These are phyloP conservation scores for Laterallus jamaicensis DNA, from an alignment of 2,113 vertebrate genomes.

Conservation along the genomic window DNA sequence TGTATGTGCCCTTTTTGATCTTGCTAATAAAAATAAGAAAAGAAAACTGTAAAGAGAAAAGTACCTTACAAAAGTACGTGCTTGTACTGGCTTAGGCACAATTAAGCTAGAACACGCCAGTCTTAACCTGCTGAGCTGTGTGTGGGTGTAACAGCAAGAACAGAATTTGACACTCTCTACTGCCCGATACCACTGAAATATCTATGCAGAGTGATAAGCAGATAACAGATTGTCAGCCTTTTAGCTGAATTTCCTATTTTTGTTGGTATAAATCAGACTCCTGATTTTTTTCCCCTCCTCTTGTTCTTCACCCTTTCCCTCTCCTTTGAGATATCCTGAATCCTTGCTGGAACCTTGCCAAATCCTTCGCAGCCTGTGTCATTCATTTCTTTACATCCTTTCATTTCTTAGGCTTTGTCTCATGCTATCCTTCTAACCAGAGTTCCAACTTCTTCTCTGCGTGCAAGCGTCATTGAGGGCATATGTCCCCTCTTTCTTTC, in stretches of 20 bases:
- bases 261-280: conserved; percentile 56
- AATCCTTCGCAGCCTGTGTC: conserved; percentile 6
- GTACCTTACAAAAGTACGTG: conserved; percentile 49
- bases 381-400: conserved; percentile 54
- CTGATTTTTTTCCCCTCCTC: background rate
- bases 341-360: conserved; percentile 48
- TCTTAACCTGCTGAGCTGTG: conserved; percentile 53
- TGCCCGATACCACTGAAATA: conserved; percentile 66
- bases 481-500: background rate
- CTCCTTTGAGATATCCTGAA: conserved; percentile 52
- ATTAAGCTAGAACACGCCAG: conserved; percentile 46
- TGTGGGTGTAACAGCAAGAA: conserved; percentile 62
- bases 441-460: conserved; percentile 8
- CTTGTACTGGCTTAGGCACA: conserved; percentile 49
- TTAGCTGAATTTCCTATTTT: conserved; percentile 71
- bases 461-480: background rate
- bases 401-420: conserved; percentile 45
- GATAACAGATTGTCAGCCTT: conserved; percentile 73
- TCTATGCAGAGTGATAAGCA: conserved; percentile 64
- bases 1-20: conserved; percentile 27
- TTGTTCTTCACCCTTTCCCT: conserved; percentile 51
- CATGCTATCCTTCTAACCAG: conserved; percentile 7
- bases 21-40: conserved; percentile 57
- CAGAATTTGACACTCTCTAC: conserved; percentile 67
- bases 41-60: conserved; percentile 32